A percentile compares a stretch with the other conserved stretches of the same genome.
These are phyloP conservation scores for Chloropsis cyanopogon DNA, from an alignment of 2,113 vertebrate genomes.

Conservation along the genomic window DNA sequence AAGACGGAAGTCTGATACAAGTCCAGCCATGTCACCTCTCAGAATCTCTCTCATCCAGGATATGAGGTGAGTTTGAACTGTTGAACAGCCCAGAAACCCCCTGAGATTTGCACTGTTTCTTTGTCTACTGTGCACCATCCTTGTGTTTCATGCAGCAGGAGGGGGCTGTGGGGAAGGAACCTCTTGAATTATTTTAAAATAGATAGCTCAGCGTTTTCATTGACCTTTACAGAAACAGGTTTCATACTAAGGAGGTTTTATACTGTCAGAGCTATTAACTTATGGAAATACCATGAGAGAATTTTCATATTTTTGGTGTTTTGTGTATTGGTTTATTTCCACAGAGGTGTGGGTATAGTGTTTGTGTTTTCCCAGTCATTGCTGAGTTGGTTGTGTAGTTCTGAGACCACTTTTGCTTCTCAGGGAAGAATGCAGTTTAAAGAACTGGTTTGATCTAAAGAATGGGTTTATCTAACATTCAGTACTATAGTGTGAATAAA, in stretches of 20 bases:
- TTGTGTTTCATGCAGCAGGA: neutral
- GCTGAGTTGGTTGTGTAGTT: neutral
- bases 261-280: neutral
- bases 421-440: neutral
- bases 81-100: neutral
- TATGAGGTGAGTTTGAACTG: conserved; percentile 84
- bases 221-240: neutral
- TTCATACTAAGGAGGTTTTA: neutral
- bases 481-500: neutral
- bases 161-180: neutral
- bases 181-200: neutral
- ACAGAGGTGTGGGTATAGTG: neutral
- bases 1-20: conserved; percentile 91
- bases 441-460: neutral
- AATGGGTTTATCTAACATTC: neutral
- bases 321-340: neutral
- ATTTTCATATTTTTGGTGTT: neutral
- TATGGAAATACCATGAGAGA: neutral
- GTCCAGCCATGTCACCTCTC: conserved; percentile 86
- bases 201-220: neutral
- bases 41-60: conserved; percentile 93
- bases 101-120: neutral
- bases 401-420: neutral
- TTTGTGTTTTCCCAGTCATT: neutral
- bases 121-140: neutral